phyloP scores from a whole-genome alignment of 2,888 invertebrate genomes.

The Leuctra nigra region DNA sequence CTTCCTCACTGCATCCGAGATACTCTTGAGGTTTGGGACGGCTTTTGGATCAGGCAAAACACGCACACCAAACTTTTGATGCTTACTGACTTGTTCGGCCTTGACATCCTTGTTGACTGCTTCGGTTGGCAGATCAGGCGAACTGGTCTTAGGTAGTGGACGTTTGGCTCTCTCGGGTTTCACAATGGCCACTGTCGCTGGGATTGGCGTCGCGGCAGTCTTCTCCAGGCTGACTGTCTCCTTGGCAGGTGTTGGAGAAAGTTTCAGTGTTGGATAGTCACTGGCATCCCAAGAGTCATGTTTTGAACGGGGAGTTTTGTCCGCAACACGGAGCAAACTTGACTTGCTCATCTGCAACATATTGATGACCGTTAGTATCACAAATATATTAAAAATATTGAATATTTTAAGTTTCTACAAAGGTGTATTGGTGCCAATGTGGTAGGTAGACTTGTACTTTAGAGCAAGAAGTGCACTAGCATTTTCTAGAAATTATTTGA shows the following conservation, averaged over 20 bases:
- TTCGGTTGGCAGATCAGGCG: constrained; percentile 34
- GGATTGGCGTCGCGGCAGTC: constrained; percentile 24
- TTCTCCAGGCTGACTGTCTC: constrained; percentile 31
- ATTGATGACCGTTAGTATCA: too few species aligned
- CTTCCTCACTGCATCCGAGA: background rate
- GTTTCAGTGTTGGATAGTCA: constrained; percentile 40
- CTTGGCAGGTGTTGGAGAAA: constrained; percentile 33
- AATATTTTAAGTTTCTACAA: background rate
- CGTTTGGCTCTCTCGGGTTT: constrained; percentile 24
- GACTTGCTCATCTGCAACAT: constrained; percentile 29
- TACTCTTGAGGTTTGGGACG: background rate
- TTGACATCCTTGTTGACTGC: constrained; percentile 48
- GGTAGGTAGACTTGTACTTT: too few species aligned
- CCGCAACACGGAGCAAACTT: constrained; percentile 27
- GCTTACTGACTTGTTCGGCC: constrained; percentile 48
- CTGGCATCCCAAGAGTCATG: constrained; percentile 12
- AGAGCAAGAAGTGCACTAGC: too few species aligned
- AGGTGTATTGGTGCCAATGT: background rate
- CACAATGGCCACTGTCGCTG: constrained; percentile 22
- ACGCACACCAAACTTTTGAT: constrained; percentile 44
- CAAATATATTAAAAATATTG: too few species aligned
- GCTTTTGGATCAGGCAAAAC: constrained; percentile 33
- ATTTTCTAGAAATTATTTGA: too few species aligned
- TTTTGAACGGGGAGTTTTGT: constrained; percentile 16
- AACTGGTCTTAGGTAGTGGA: constrained; percentile 9